Evolutionary conservation across 1,140 invertebrate species (phyloP), one percentile per base, ranked within the genome.

Genomic region (Tenebrio molitor): DNA sequence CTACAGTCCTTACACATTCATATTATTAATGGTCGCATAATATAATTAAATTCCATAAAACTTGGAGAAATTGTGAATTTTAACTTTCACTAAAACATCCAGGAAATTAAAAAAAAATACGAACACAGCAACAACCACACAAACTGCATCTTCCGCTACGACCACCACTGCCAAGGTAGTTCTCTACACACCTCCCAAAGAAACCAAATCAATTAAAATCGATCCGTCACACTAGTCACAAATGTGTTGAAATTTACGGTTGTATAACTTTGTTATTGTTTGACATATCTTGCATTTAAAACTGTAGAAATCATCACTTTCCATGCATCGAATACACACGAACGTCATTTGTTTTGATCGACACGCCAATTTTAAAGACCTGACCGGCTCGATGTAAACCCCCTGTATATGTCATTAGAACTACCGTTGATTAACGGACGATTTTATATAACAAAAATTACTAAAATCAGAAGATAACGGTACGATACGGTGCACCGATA

Each of bases 11-110:
- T n/a, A 34, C 8, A 7, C 14, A 25, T 58, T 58, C 21, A 39
- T 29, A 15, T 58, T 58, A 58, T 58, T 58, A 58, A 58, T 58
- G 6, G 50, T 1, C 50, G 25, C n/a, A 19, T 58, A 29, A n/a
- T 29, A 58, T 58, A 58, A 58, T 58, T 58, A 58, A 58, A 58
- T 33, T 58, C 50, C 50, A 58, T 29, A 58, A 58, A 29, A 29
- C 50, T 58, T 15, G 50, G 50, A 29, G 50, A 58, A 58, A 58
- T 29, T 58, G 50, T 23, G 15, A 58, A 58, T 58, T 25, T 14
- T 25, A 58, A 58, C 50, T 58, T 58, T 58, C 50, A 58, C 50
- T 58, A n/a, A 15, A 25, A 25, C 50, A 58, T 58, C 50, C 50
- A 58, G 50, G 50, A 58, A 58, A 58, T 29, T 7, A 23, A 25